phyloP scores from a whole-genome alignment of 2,797 vertebrate species.

The Sarcoramphus papa region DNA sequence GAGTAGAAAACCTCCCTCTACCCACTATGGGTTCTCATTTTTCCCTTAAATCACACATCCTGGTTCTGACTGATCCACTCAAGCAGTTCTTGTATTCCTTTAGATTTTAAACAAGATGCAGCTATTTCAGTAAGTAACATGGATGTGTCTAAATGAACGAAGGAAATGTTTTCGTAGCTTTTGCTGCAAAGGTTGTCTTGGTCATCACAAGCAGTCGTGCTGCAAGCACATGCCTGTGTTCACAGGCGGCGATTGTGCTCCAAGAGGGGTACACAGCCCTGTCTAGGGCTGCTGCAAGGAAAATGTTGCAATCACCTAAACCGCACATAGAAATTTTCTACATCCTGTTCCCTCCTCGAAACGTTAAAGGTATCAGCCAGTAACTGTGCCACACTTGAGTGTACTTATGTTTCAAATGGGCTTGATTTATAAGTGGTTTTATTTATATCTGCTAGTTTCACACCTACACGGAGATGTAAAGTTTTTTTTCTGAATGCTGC shows the following conservation, averaged over 20 bases:
- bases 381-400: neutral
- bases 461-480: neutral
- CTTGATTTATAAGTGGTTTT: neutral
- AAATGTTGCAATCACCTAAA: neutral
- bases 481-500: neutral
- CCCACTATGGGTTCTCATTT: neutral
- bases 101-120: neutral
- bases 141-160: neutral
- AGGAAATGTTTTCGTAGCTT: neutral
- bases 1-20: neutral
- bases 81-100: neutral
- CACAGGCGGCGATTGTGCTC: neutral
- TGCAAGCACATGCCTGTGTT: neutral
- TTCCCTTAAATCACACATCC: neutral
- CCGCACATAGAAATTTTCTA: rapidly evolving
- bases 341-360: neutral
- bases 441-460: neutral
- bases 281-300: neutral
- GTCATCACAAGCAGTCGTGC: neutral
- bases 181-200: neutral
- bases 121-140: neutral
- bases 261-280: neutral
- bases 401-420: neutral
- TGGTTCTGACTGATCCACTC: neutral
- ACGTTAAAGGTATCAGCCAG: neutral